phyloP scores from a whole-genome alignment of 2,113 vertebrate species.

The Crotalus tigris region DNA sequence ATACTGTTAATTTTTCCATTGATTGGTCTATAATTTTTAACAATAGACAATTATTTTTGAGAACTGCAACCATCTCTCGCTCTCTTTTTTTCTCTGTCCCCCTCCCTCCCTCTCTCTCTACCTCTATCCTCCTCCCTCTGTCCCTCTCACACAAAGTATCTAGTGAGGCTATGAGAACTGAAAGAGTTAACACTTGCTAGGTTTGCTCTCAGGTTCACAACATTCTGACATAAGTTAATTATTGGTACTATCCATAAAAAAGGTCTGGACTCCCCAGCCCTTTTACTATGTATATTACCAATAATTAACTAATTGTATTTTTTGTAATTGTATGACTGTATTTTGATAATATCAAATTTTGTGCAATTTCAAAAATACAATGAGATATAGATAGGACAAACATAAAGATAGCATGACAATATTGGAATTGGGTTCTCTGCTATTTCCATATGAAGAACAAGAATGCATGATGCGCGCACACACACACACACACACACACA shows the following conservation, averaged over 20 bases:
- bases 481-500: too few species aligned
- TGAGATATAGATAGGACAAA: not conserved
- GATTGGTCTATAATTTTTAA: not conserved
- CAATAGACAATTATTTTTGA: not conserved
- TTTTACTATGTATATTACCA: not conserved
- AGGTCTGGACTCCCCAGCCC: not conserved
- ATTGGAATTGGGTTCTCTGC: not conserved
- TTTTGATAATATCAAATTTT: not conserved
- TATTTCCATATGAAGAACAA: rapidly evolving
- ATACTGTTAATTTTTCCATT: not conserved
- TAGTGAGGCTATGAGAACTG: not conserved
- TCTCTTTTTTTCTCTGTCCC: too few species aligned
- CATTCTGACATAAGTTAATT: not conserved
- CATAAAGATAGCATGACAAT: rapidly evolving
- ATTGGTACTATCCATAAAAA: not conserved
- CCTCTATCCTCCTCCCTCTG: rapidly evolving
- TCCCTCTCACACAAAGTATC: not conserved
- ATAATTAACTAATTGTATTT: not conserved
- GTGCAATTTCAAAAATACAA: not conserved
- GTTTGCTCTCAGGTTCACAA: not conserved
- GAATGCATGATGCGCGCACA: not conserved
- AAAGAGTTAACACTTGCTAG: constrained; percentile 13
- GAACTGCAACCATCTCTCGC: not conserved
- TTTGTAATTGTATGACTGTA: not conserved
- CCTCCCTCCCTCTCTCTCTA: rapidly evolving